These are phyloP conservation scores for Drosophila bocqueti DNA, from an alignment of 1,140 invertebrate genomes.

Conservation along the genomic window DNA sequence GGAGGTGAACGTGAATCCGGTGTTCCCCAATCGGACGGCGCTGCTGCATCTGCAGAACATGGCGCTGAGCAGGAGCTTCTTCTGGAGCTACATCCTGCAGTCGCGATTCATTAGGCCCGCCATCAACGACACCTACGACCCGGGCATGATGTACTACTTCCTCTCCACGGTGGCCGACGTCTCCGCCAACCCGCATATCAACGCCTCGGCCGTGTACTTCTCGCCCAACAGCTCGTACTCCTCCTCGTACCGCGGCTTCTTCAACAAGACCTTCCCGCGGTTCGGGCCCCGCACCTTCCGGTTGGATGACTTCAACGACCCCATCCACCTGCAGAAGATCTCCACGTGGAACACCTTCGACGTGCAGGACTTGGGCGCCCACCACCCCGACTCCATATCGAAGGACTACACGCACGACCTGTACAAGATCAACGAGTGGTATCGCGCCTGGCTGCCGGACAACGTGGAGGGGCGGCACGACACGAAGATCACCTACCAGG, in stretches of 20 bases:
- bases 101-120: constrained; percentile 94
- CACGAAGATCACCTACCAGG: constrained; percentile 96
- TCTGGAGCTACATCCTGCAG: constrained; percentile 98
- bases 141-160: constrained; percentile 99
- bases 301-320: constrained; percentile 97
- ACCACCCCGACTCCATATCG: constrained; percentile 89
- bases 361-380: constrained; percentile 93
- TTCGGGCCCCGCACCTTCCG: constrained; percentile 97
- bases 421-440: constrained; percentile 98
- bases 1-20: constrained; percentile 96
- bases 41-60: constrained; percentile 97
- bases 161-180: constrained; percentile 97
- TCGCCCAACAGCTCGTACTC: constrained; percentile 97
- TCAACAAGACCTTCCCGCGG: constrained; percentile 97
- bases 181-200: constrained; percentile 95
- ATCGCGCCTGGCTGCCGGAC: constrained; percentile 95
- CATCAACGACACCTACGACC: constrained; percentile 96
- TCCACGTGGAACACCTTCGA: constrained; percentile 96
- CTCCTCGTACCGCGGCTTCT: constrained; percentile 97
- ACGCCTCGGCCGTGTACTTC: constrained; percentile 97
- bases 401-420: constrained; percentile 96
- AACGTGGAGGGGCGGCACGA: constrained; percentile 92
- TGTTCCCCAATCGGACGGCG: constrained; percentile 97
- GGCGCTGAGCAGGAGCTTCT: constrained; percentile 97
- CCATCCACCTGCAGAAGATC: constrained; percentile 95